Evolutionary conservation across 2,888 invertebrate species (phyloP).

Genomic region (Agonopterix subpropinquella): DNA sequence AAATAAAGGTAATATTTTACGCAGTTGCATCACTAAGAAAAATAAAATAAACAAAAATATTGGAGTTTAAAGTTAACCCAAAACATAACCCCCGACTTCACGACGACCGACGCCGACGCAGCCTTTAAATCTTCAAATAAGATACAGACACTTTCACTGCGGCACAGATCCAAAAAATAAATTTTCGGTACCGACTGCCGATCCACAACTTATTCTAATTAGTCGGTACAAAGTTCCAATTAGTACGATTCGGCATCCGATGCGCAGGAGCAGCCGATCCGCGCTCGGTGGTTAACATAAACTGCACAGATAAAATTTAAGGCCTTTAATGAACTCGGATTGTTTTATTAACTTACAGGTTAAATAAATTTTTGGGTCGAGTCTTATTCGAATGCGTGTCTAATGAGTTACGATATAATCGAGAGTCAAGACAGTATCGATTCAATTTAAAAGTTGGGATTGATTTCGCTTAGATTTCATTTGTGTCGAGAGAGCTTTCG

Average conservation of each 20-base stretch:
- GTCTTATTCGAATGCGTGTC: constrained; percentile 8
- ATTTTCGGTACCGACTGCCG: constrained; percentile 22
- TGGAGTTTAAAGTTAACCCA: too few relatives aligned
- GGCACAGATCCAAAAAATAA: constrained; percentile 31
- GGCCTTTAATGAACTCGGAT: constrained; percentile 59
- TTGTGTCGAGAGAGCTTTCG: background rate
- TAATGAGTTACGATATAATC: constrained; percentile 7
- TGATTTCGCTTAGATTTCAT: background rate
- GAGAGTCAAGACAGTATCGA: background rate
- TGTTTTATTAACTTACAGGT: constrained; percentile 52
- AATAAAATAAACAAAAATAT: too few relatives aligned
- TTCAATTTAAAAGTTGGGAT: too few relatives aligned
- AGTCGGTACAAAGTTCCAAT: constrained; percentile 59
- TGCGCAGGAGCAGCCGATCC: constrained; percentile 28
- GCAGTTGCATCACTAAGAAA: too few relatives aligned
- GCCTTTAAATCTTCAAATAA: constrained; percentile 5
- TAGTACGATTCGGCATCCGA: constrained; percentile 54
- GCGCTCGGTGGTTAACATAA: constrained; percentile 53
- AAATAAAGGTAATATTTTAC: too few relatives aligned
- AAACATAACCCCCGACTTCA: too few relatives aligned
- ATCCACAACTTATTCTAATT: constrained; percentile 56
- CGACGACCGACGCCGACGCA: too few relatives aligned
- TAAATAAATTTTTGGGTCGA: constrained; percentile 40
- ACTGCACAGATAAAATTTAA: constrained; percentile 64
- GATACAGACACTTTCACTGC: constrained; percentile 29